phyloP scores from a whole-genome alignment of 2,797 vertebrate species.

The Meriones psammophilus region DNA sequence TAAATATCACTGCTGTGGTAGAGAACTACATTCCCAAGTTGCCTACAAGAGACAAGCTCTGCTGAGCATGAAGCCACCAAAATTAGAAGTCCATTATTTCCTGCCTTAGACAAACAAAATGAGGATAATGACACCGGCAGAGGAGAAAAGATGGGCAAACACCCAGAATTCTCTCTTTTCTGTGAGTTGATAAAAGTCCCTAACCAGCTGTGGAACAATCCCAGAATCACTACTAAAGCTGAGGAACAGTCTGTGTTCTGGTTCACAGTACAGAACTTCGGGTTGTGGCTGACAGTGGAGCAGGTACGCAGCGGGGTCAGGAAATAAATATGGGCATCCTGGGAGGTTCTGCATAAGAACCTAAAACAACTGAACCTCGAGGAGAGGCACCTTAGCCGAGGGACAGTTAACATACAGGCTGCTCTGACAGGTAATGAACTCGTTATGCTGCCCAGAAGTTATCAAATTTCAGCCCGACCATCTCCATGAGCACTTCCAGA shows the following conservation, averaged over 20 bases:
- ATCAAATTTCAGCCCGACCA: neutral
- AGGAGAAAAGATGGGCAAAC: neutral
- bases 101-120: neutral
- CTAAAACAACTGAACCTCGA: neutral
- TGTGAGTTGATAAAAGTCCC: neutral
- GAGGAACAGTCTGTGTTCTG: too few relatives aligned
- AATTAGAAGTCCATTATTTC: neutral
- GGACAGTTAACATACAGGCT: fast-evolving
- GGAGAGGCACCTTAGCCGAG: neutral
- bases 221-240: neutral
- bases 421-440: neutral
- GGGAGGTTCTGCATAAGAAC: neutral
- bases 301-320: fast-evolving
- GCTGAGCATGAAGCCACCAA: neutral
- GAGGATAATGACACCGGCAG: neutral
- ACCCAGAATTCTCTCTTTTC: neutral
- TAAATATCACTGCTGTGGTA: neutral
- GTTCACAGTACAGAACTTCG: neutral
- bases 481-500: neutral
- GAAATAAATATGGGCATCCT: fast-evolving
- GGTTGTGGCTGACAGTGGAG: fast-evolving
- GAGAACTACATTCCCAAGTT: neutral
- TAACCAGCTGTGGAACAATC: neutral
- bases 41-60: neutral
- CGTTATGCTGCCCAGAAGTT: neutral